Conservation (phyloP, 1,140 invertebrate species). For the Drosophila oshimai region DNA sequence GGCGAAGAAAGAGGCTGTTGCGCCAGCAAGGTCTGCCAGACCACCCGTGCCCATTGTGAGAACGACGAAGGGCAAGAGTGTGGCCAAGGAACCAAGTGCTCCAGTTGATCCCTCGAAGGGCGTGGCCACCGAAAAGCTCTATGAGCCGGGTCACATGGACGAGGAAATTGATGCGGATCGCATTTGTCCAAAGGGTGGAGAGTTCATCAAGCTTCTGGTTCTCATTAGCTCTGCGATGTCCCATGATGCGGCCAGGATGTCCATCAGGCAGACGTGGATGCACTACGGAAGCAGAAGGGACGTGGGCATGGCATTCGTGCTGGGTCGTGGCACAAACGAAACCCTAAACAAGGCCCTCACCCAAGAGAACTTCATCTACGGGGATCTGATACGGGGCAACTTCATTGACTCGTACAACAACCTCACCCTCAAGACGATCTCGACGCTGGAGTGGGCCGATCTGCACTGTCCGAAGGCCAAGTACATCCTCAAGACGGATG, state of each 20-base stretch:
- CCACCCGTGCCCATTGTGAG: slow-evolving; percentile 24
- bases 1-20: slow-evolving; percentile 9
- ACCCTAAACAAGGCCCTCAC: slow-evolving; percentile 85
- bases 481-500: slow-evolving; percentile 93
- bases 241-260: slow-evolving; percentile 89
- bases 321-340: slow-evolving; percentile 86
- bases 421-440: slow-evolving; percentile 93
- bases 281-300: slow-evolving; percentile 89
- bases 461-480: slow-evolving; percentile 89
- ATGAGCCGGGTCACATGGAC: slow-evolving; percentile 86
- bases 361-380: slow-evolving; percentile 88
- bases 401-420: slow-evolving; percentile 94
- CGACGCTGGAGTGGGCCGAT: slow-evolving; percentile 92
- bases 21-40: not conserved
- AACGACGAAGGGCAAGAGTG: slow-evolving; percentile 34
- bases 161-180: slow-evolving; percentile 84
- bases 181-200: slow-evolving; percentile 87
- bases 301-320: slow-evolving; percentile 89
- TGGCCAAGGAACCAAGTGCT: not conserved
- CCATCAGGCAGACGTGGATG: slow-evolving; percentile 94
- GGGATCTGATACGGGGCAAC: slow-evolving; percentile 89
- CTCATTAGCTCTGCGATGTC: slow-evolving; percentile 91
- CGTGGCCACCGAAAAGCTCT: slow-evolving; percentile 84
- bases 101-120: slow-evolving; percentile 70
- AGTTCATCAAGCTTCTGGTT: slow-evolving; percentile 87